Evolutionary conservation across 2,888 invertebrate species (phyloP), one percentile per base, ranked within the genome.

Genomic region (Polia nebulosa): DNA sequence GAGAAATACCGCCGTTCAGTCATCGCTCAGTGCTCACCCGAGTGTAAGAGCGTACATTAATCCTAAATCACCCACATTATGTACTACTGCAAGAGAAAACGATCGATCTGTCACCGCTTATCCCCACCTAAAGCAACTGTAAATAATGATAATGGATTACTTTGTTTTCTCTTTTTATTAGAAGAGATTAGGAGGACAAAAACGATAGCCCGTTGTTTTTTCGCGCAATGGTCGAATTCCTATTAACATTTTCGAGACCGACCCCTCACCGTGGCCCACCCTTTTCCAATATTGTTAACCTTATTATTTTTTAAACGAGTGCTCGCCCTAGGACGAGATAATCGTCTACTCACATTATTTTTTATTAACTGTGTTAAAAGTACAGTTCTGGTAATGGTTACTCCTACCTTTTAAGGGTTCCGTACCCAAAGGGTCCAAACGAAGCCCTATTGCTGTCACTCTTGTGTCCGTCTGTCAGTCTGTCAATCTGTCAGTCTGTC

Each of bases 131-230:
- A 88, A 89, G 85, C 85, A 85, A 86, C 88, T 87, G 89, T 89
- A 90, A 90, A 90, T 91, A 92, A 92, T 87, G 91, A 88, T 89
- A 90, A 91, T 90, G 88, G 89, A 91, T 91, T 89, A 85, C 85
- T 86, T 88, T 89, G 85, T 85, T 81, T 82, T 74, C 85, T 85
- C 84, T 85, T 90, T 91, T 91, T 90, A 89, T 89, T 89, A 88
- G 80, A 83, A 85, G 88, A 90, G 91, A 91, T 92, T 91, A 91
- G 88, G 83, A 81, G 77, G 82, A 86, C 87, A 91, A 91, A 92
- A 92, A 91, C 92, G 85, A 82, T 85, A 88, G 84, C 84, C 62
- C 81, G 84, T 89, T 92, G 92, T 93, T 93, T 92, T 93, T 92
- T 87, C 85, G 76, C 78, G 86, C 87, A 91, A 90, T 88, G 89